Percentiles rank a stretch among this genome's conserved stretches.
Conservation (phyloP, 2,113 vertebrate species). For the Microtus ochrogaster region DNA sequence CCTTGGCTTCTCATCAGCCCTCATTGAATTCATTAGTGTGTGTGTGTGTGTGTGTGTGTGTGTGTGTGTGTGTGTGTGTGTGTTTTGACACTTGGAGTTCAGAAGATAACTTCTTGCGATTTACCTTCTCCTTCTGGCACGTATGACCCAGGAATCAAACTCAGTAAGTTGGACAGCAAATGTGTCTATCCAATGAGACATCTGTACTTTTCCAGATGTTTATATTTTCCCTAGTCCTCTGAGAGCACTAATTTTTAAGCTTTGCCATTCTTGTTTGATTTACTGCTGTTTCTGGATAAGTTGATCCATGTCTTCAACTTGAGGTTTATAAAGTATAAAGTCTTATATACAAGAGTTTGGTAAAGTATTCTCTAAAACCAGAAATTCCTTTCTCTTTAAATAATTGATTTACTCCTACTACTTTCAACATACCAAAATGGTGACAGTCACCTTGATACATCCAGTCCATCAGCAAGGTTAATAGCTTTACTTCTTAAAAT, state of each 20-base stretch:
- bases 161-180: neutral
- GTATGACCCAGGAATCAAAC: neutral
- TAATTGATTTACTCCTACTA: neutral
- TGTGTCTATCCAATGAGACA: neutral
- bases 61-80: neutral
- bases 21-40: neutral
- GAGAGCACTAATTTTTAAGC: too few species aligned
- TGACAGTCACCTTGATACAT: neutral
- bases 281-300: neutral
- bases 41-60: neutral
- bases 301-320: neutral
- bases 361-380: neutral
- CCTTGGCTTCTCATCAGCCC: too few species aligned
- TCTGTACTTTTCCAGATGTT: neutral
- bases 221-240: too few species aligned
- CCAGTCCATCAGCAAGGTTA: neutral
- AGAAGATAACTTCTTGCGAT: neutral
- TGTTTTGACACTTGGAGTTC: neutral
- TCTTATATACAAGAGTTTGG: neutral
- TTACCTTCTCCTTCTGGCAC: neutral
- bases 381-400: neutral
- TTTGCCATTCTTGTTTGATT: neutral
- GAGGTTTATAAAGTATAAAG: neutral
- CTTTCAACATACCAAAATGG: neutral
- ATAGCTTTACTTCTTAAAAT: neutral